Percentiles rank a stretch among this genome's conserved stretches.
Evolutionary conservation across 2,888 invertebrate genomes (phyloP).

Genomic region (Hedychridium roseum): DNA sequence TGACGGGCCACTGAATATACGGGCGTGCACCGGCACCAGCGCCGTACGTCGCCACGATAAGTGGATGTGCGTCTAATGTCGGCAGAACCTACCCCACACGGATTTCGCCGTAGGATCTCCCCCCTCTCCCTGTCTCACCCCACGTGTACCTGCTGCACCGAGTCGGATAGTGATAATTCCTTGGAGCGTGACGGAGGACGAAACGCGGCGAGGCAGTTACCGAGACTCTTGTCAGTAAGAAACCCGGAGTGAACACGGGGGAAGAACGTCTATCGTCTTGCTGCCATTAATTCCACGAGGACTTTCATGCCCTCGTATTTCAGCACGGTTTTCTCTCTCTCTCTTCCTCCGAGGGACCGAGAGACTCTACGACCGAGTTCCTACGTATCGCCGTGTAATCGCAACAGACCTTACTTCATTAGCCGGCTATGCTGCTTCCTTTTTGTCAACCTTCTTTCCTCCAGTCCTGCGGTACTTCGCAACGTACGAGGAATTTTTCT

Average conservation of each 20-base stretch:
- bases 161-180: constrained; percentile 35
- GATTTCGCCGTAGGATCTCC: constrained; percentile 2
- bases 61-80: not conserved
- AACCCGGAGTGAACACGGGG: constrained; percentile 29
- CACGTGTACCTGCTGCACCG: constrained; percentile 16
- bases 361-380: no score
- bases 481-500: no score
- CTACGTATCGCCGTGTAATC: no score
- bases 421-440: no score
- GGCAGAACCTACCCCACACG: not conserved
- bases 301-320: constrained; percentile 26
- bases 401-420: constrained; percentile 35
- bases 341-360: no score
- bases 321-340: constrained; percentile 15
- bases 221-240: constrained; percentile 35
- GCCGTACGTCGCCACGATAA: not conserved
- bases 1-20: constrained; percentile 54
- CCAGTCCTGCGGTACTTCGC: no score
- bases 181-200: constrained; percentile 32
- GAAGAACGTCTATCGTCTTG: constrained; percentile 27
- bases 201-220: constrained; percentile 37
- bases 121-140: constrained; percentile 8
- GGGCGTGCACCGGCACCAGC: constrained; percentile 28
- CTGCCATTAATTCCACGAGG: constrained; percentile 35
- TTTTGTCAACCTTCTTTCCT: no score